These are phyloP conservation scores for Eutolmus rufibarbis DNA, from an alignment of 2,888 invertebrate species.

Conservation along the genomic window DNA sequence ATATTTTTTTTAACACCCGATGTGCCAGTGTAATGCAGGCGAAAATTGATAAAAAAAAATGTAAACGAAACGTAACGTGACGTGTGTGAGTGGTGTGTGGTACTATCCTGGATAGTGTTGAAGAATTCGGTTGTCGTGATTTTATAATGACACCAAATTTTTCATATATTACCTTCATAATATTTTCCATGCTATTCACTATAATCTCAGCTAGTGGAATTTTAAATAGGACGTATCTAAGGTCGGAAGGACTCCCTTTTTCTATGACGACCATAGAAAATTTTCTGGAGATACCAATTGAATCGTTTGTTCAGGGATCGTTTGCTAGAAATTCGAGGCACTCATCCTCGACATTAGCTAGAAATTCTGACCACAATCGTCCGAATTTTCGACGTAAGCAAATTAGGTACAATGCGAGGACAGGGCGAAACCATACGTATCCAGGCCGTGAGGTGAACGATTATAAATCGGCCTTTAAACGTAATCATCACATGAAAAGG, in stretches of 20 bases:
- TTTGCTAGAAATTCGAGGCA: background rate
- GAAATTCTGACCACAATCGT: background rate
- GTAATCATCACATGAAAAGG: slow-evolving; percentile 7
- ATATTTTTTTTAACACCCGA: background rate
- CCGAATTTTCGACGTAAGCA: background rate
- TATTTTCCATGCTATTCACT: slow-evolving; percentile 42
- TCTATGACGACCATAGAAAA: slow-evolving; percentile 12
- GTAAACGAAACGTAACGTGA: slow-evolving; percentile 25
- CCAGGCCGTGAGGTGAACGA: background rate
- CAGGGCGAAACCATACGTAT: background rate
- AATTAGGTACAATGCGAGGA: background rate
- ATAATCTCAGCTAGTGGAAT: slow-evolving; percentile 17
- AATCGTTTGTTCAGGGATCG: background rate
- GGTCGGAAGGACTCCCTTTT: background rate
- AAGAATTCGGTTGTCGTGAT: background rate
- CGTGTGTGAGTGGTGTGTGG: background rate
- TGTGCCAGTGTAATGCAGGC: background rate
- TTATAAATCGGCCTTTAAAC: background rate
- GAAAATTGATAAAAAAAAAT: slow-evolving; percentile 6
- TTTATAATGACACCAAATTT: slow-evolving; percentile 48
- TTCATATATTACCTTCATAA: slow-evolving; percentile 40
- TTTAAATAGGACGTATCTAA: slow-evolving; percentile 2
- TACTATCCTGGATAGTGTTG: slow-evolving; percentile 34
- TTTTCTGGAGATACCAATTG: background rate
- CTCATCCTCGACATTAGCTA: background rate